Base-by-base conservation (phyloP, 2,113 vertebrate genomes). In the Cranoglanis bouderius region DNA sequence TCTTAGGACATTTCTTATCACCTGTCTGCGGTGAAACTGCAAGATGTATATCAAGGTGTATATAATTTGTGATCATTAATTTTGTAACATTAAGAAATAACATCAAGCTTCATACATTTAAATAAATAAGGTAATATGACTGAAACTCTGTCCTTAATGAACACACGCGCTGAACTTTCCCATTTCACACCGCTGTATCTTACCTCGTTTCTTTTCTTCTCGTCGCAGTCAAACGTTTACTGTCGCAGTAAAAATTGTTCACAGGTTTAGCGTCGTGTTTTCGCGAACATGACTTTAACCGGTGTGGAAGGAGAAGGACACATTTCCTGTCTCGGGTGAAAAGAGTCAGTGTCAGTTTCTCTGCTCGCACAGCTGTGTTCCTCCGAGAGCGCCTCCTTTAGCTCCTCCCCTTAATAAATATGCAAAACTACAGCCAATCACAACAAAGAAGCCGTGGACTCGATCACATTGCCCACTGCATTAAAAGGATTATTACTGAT, bases 371-470 rank as follows among this genome's bases (percentile, higher is more conserved):
- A 67, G 84, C 84, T 72, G 84, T 24, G n/a, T 53, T 24, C n/a
- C 43, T 35, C 29, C 46, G 51, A 74, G 67, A 38, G 67, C 21
- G 14, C 63, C 35, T 51, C 35, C 21, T 59, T 14, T 40, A 12
- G 26, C 78, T 21, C 63, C 80, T 46, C 78, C 85, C 61, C 51
- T 40, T n/a, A 0, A 53, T 84, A 7, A 61, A 84, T 88, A 88
- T 88, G 81, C 87, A 77, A 65, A 57, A 10, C 26, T 16, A 16
- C 70, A 74, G 40, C 87, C 81, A 77, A 88, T 84, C 29, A 84
- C 63, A 74, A 43, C 32, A 2, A 43, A 55, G 55, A 13, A 26
- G 49, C 32, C 49, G 85, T 46, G 74, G 51, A 12, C 29, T 29
- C 40, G 8, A 12, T 16, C 61, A 9, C 16, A 13, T 29, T 46